Conservation (phyloP, 1,140 invertebrate species). For the Plutomurus gul region DNA sequence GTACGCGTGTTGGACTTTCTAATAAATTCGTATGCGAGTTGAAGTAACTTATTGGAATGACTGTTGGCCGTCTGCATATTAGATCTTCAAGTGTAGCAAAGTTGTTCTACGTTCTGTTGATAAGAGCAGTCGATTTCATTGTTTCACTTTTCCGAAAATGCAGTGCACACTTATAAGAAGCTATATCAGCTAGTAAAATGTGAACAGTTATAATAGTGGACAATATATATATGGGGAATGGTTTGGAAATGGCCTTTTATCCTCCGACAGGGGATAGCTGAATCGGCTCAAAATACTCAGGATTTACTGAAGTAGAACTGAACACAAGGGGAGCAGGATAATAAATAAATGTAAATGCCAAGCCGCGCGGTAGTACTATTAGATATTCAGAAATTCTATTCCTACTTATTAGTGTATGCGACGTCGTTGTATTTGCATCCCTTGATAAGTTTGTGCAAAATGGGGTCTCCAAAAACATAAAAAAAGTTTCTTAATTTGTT, state of each 20-base stretch:
- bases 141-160: not conserved
- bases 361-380: no score
- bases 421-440: no score
- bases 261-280: not conserved
- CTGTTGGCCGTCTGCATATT: not conserved
- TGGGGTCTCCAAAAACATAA: no score
- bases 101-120: not conserved
- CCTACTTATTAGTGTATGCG: no score
- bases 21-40: not conserved
- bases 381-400: not conserved
- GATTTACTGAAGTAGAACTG: not conserved
- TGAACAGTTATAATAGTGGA: no score
- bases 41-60: not conserved
- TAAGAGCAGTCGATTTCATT: constrained; percentile 6
- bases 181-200: no score
- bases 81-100: not conserved
- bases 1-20: not conserved
- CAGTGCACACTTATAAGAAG: no score
- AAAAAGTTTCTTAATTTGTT: no score
- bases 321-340: not conserved
- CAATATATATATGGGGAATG: no score
- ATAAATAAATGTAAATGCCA: constrained; percentile 1
- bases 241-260: not conserved
- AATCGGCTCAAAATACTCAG: not conserved
- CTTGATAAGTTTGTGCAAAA: no score